Percentiles rank a stretch among this genome's conserved stretches.
Evolutionary conservation across 1,140 invertebrate species (phyloP).

Genomic region (Acyrthosiphon pisum): DNA sequence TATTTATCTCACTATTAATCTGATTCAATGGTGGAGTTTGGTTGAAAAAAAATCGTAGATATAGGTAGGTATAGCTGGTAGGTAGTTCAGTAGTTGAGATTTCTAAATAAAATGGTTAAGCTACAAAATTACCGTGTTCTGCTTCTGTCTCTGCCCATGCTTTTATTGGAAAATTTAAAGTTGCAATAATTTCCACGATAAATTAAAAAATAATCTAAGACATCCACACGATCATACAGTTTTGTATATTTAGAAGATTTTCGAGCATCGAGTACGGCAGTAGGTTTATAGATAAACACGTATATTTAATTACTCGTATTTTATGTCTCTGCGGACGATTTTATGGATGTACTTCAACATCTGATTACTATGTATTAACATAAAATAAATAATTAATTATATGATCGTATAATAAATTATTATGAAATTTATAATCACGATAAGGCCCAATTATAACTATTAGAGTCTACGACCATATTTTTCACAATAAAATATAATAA

Average conservation of each 20-base stretch:
- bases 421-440: background rate
- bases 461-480: background rate
- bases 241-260: background rate
- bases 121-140: background rate
- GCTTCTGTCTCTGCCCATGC: too few species aligned
- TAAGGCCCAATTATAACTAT: background rate
- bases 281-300: background rate
- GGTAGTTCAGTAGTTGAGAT: too few species aligned
- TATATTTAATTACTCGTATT: background rate
- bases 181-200: background rate
- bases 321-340: background rate
- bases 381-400: background rate
- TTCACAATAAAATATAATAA: background rate
- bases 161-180: background rate
- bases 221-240: background rate
- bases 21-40: background rate
- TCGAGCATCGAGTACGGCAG: too few species aligned
- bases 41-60: background rate
- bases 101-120: background rate
- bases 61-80: background rate
- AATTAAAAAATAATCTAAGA: background rate
- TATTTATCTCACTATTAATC: background rate
- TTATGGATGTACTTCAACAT: background rate
- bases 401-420: background rate
- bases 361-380: background rate